Evolutionary conservation across 2,113 vertebrate species (phyloP).

Genomic region (Silurus asotus): DNA sequence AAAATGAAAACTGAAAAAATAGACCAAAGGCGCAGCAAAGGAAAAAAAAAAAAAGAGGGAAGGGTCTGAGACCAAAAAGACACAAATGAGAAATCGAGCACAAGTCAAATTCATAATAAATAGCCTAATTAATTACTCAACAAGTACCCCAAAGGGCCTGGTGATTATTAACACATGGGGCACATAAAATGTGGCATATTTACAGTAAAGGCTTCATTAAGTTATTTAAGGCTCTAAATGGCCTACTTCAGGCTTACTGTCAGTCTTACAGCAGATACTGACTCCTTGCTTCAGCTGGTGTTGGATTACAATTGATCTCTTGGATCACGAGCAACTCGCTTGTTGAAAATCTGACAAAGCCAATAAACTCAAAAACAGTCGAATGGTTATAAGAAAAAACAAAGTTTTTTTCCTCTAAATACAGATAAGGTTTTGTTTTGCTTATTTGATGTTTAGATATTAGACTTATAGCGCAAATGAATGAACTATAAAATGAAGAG

Average conservation of each 20-base stretch:
- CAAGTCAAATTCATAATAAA: neutral
- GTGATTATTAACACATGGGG: neutral
- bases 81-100: neutral
- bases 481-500: neutral
- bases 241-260: neutral
- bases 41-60: neutral
- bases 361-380: neutral
- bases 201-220: neutral
- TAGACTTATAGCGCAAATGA: neutral
- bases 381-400: neutral
- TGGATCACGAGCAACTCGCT: neutral
- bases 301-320: neutral
- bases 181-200: neutral
- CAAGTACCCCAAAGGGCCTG: neutral
- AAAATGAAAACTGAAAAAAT: neutral
- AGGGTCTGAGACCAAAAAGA: neutral
- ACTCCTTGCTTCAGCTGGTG: neutral
- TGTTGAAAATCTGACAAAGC: neutral
- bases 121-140: neutral
- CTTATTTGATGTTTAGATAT: neutral
- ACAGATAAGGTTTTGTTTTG: neutral
- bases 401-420: neutral
- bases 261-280: neutral
- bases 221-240: neutral
- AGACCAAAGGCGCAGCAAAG: neutral